These are phyloP conservation scores for Lagopus leucura DNA, from an alignment of 2,113 vertebrate genomes.

Conservation along the genomic window DNA sequence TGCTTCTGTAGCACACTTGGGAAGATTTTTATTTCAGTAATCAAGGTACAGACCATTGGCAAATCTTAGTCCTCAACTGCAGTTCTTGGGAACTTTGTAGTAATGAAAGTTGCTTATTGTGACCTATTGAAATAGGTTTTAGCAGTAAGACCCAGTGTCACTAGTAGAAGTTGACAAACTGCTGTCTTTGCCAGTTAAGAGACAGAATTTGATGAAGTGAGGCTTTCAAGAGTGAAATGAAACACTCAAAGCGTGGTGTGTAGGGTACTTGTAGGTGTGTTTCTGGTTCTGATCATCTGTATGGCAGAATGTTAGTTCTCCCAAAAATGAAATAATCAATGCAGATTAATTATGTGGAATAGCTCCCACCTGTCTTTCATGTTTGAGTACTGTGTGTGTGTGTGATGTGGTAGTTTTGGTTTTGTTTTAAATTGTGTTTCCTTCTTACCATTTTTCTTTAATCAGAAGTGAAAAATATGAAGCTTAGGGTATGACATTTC, in stretches of 20 bases:
- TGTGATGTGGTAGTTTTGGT: background rate
- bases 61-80: background rate
- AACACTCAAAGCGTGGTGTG: background rate
- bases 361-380: background rate
- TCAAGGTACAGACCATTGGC: background rate
- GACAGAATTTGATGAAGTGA: background rate
- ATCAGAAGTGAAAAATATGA: background rate
- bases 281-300: background rate
- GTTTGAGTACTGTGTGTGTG: background rate
- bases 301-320: background rate
- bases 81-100: background rate
- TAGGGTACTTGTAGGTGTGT: background rate
- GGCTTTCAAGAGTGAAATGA: background rate
- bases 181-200: background rate
- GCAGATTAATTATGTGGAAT: background rate
- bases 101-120: background rate
- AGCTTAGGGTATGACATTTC: background rate
- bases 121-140: background rate
- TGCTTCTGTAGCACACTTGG: background rate
- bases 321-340: background rate
- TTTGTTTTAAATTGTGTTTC: no score
- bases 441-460: background rate
- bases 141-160: fast-evolving
- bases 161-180: background rate
- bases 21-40: background rate